phyloP scores from a whole-genome alignment of 2,113 vertebrate genomes.

The Oncorhynchus kisutch region DNA sequence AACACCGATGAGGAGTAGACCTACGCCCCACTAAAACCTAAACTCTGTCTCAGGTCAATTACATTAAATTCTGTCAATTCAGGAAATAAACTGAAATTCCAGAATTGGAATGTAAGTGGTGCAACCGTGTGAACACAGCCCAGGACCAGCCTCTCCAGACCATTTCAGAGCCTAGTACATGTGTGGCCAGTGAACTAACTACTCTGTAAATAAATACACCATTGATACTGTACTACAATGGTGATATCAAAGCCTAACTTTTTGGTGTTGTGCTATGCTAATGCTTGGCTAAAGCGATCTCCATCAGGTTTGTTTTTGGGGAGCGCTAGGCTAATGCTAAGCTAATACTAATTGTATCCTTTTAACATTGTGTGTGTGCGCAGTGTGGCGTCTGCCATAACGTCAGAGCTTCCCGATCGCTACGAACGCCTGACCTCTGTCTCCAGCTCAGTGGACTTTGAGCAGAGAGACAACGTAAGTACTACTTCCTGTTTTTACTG shows the following conservation, averaged over 20 bases:
- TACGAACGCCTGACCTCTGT: constrained; percentile 95
- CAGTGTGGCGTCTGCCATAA: constrained; percentile 85
- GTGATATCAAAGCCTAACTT: constrained; percentile 21
- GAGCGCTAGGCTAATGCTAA: not conserved
- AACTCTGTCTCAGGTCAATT: not conserved
- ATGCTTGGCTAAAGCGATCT: too few relatives aligned
- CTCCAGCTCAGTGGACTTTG: constrained; percentile 96
- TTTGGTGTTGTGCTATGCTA: too few relatives aligned
- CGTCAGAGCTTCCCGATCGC: constrained; percentile 85
- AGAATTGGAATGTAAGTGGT: not conserved
- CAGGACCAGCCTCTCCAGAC: constrained; percentile 42
- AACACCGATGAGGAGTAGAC: too few relatives aligned
- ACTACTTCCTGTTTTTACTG: not conserved
- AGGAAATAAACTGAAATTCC: too few relatives aligned
- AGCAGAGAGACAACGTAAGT: constrained; percentile 93
- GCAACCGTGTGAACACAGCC: not conserved
- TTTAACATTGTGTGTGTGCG: constrained; percentile 26
- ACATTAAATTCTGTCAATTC: not conserved
- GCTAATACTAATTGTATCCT: too few relatives aligned
- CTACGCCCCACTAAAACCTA: not conserved
- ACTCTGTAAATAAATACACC: not conserved
- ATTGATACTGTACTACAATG: not conserved
- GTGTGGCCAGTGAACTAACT: not conserved
- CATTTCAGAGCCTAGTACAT: constrained; percentile 42
- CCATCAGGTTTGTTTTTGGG: too few relatives aligned